Conservation (phyloP, 1,140 invertebrate species). For the Temnothorax curvispinosus region DNA sequence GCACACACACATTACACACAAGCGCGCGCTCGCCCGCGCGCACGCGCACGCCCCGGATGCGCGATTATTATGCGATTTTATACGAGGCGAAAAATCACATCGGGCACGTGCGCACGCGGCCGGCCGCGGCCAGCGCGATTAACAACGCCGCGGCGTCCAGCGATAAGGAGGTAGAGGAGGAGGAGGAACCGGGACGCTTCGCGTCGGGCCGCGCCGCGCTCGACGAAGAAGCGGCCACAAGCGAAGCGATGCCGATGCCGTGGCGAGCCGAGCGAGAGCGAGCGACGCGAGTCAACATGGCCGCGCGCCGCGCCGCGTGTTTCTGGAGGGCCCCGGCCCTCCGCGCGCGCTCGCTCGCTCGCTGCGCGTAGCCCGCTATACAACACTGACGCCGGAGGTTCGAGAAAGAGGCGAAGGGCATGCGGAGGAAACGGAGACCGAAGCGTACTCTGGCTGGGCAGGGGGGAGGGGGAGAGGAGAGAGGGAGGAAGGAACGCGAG, state of each 20-base stretch:
- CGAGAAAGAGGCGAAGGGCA: constrained; percentile 73
- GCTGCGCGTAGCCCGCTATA: constrained; percentile 61
- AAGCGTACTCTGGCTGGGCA: no score
- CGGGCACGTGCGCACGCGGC: constrained; percentile 68
- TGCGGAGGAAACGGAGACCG: constrained; percentile 39
- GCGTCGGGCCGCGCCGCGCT: constrained; percentile 16
- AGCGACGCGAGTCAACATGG: constrained; percentile 70
- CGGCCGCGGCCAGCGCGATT: constrained; percentile 57
- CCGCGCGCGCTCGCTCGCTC: constrained; percentile 42
- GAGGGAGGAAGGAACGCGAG: constrained; percentile 40
- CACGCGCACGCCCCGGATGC: constrained; percentile 14
- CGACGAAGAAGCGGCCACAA: constrained; percentile 63
- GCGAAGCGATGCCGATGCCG: constrained; percentile 24
- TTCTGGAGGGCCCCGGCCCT: constrained; percentile 50
- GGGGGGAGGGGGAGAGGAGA: no score
- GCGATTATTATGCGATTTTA: constrained; percentile 4
- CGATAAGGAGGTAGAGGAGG: constrained; percentile 47
- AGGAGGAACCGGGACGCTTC: neutral
- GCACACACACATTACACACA: neutral
- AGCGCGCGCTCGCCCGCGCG: constrained; percentile 19
- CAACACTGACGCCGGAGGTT: constrained; percentile 77
- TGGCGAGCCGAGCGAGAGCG: constrained; percentile 25
- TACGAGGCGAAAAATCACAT: constrained; percentile 62
- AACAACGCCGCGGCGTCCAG: constrained; percentile 54
- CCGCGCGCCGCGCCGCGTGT: constrained; percentile 69